Evolutionary conservation across 1,140 invertebrate species (phyloP).

Genomic region (Philopotamus ludificatus): DNA sequence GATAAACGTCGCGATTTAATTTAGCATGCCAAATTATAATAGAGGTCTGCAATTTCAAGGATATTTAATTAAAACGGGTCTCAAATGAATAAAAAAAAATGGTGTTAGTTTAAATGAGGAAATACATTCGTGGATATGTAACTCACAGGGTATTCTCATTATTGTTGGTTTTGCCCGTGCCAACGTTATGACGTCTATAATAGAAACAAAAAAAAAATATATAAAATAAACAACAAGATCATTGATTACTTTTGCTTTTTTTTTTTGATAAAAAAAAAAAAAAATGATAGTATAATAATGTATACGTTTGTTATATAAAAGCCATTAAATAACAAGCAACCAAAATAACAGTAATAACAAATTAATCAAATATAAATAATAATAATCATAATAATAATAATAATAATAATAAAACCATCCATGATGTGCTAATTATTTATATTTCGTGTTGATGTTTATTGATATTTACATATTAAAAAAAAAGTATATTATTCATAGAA

Average conservation of each 20-base stretch:
- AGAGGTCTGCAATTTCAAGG: neutral
- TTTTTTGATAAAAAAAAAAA: neutral
- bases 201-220: neutral
- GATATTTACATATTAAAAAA: conserved; percentile 1
- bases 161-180: conserved; percentile 18
- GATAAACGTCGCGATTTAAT: too few species aligned
- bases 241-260: neutral
- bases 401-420: conserved; percentile 16
- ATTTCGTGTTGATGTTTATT: conserved; percentile 16
- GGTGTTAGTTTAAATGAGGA: neutral
- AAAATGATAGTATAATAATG: neutral
- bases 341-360: neutral
- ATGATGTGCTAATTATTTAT: conserved; percentile 25
- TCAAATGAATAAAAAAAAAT: neutral
- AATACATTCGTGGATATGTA: conserved; percentile 15
- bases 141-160: conserved; percentile 27
- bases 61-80: neutral
- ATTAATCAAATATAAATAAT: neutral
- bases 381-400: too few species aligned
- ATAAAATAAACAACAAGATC: neutral
- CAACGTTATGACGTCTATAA: conserved; percentile 5
- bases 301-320: too few species aligned
- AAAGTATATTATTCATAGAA: conserved; percentile 1
- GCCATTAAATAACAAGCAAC: too few species aligned
- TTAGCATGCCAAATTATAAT: too few species aligned